These are phyloP conservation scores for Cheirogaleus major DNA, from an alignment of 2,797 vertebrate species.

Conservation along the genomic window DNA sequence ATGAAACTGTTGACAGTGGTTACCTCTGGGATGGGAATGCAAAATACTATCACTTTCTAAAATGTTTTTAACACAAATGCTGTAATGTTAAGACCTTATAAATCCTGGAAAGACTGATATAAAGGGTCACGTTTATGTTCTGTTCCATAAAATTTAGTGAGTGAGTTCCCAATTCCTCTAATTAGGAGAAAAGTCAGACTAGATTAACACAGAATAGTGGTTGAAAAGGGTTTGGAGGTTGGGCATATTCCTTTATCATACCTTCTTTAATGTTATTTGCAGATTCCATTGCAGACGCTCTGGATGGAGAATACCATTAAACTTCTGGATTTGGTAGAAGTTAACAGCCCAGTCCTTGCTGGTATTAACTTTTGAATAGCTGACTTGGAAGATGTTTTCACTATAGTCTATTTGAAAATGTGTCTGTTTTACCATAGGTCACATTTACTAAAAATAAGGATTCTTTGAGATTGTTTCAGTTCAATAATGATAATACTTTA, in stretches of 20 bases:
- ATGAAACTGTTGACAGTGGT: background rate
- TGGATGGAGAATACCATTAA: conserved; percentile 92
- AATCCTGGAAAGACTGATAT: background rate
- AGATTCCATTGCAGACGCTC: conserved; percentile 92
- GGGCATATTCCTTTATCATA: background rate
- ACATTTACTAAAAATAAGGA: conserved; percentile 5
- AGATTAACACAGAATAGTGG: background rate
- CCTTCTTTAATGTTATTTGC: conserved; percentile 67
- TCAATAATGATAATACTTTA: background rate
- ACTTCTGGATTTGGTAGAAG: conserved; percentile 92
- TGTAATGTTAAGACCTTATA: background rate
- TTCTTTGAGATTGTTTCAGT: conserved; percentile 10
- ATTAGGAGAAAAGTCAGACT: background rate
- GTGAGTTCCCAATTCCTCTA: background rate
- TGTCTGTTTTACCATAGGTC: background rate
- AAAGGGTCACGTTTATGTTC: background rate
- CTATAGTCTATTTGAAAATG: conserved; percentile 23
- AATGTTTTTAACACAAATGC: background rate
- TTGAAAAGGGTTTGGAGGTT: background rate
- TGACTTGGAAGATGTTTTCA: background rate
- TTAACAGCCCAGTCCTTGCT: conserved; percentile 81
- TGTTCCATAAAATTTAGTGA: background rate
- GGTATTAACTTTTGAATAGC: conserved; percentile 85
- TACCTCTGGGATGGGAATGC: background rate
- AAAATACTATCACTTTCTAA: conserved; percentile 13